Conservation (phyloP, 2,797 vertebrate genomes). For the Eulemur albifrons region DNA sequence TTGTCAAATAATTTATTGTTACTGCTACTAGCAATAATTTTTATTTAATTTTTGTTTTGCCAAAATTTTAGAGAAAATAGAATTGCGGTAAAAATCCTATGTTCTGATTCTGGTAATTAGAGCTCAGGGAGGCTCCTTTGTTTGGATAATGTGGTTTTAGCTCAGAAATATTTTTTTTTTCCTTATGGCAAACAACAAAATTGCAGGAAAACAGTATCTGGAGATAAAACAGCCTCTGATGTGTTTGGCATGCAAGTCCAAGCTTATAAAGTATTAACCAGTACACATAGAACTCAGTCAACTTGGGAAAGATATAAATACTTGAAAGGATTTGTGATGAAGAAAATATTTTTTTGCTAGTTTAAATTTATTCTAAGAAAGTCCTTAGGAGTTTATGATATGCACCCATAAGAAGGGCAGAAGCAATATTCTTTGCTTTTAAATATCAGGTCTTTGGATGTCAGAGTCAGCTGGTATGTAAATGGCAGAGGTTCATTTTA, state of each 20-base stretch:
- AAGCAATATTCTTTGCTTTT: not conserved
- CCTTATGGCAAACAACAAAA: not conserved
- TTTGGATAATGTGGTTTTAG: not conserved
- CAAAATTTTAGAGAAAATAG: conserved; percentile 4
- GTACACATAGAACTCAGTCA: not conserved
- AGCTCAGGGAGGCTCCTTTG: not conserved
- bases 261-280: conserved; percentile 41
- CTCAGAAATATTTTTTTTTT: not conserved
- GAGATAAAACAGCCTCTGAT: not conserved
- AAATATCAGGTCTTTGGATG: not conserved
- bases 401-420: not conserved
- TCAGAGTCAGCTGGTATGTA: not conserved
- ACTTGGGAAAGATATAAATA: conserved; percentile 29
- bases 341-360: conserved; percentile 36
- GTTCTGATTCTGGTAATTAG: not conserved
- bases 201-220: not conserved
- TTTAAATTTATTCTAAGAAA: conserved; percentile 14
- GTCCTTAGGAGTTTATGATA: not conserved
- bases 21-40: not conserved
- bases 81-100: not conserved
- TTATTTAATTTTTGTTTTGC: not conserved
- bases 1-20: not conserved
- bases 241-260: not conserved
- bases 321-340: conserved; percentile 50
- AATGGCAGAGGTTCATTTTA: not conserved